These are phyloP conservation scores for Brachymystax lenok DNA, from an alignment of 2,797 vertebrate species.

Conservation along the genomic window DNA sequence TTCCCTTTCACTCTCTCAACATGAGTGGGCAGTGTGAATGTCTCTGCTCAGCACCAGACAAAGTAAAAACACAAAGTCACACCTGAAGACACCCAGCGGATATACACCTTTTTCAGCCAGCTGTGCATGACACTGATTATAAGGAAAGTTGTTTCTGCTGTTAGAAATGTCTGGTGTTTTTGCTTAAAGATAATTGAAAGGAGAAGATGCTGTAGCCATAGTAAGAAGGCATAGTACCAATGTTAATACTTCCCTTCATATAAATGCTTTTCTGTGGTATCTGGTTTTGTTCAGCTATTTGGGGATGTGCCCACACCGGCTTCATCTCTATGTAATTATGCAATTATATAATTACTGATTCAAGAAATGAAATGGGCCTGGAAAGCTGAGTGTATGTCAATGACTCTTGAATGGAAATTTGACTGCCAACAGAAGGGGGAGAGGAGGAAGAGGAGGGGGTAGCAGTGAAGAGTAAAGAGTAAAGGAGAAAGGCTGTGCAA, in stretches of 20 bases:
- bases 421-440: slow-evolving; percentile 6
- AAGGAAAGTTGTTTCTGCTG: slow-evolving; percentile 54
- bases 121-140: neutral
- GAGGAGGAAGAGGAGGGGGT: neutral
- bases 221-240: neutral
- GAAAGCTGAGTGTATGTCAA: neutral
- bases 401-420: slow-evolving; percentile 2
- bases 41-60: slow-evolving; percentile 41
- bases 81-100: neutral
- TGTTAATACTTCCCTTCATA: neutral
- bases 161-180: slow-evolving; percentile 31
- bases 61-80: slow-evolving; percentile 27
- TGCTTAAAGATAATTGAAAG: slow-evolving; percentile 37
- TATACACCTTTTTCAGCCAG: neutral
- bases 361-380: slow-evolving; percentile 3
- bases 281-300: slow-evolving; percentile 9
- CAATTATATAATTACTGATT: slow-evolving; percentile 28
- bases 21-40: slow-evolving; percentile 31
- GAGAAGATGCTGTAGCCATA: neutral
- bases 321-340: slow-evolving; percentile 24
- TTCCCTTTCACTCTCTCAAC: slow-evolving; percentile 32
- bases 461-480: neutral
- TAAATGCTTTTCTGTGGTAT: slow-evolving; percentile 18
- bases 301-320: neutral
- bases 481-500: neutral